phyloP scores from a whole-genome alignment of 2,113 vertebrate species.

The Stegastes partitus region DNA sequence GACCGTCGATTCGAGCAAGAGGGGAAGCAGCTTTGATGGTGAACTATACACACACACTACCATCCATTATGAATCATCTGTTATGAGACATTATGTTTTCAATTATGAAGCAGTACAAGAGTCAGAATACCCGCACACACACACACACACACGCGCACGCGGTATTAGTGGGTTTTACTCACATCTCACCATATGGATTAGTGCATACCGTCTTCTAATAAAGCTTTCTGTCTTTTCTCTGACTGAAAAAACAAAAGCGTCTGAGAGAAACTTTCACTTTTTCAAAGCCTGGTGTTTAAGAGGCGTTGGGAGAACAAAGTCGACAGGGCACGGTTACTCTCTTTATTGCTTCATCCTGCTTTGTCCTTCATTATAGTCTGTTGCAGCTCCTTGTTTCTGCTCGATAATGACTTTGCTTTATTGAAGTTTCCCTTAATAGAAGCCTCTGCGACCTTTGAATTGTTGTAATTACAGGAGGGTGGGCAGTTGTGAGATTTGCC shows the following conservation, averaged over 20 bases:
- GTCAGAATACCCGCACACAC: slow-evolving; percentile 4
- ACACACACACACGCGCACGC: neutral
- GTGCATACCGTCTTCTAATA: slow-evolving; percentile 24
- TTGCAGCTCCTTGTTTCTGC: slow-evolving; percentile 53
- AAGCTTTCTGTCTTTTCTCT: slow-evolving; percentile 59
- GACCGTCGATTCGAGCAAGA: slow-evolving; percentile 29
- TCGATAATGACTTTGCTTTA: slow-evolving; percentile 61
- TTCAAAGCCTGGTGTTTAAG: slow-evolving; percentile 47
- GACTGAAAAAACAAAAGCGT: slow-evolving; percentile 12
- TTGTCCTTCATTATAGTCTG: slow-evolving; percentile 63
- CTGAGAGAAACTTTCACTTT: slow-evolving; percentile 43
- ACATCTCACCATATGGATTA: slow-evolving; percentile 49
- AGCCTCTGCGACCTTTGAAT: slow-evolving; percentile 50
- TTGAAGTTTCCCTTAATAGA: slow-evolving; percentile 61
- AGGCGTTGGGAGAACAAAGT: slow-evolving; percentile 59
- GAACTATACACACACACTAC: slow-evolving; percentile 39
- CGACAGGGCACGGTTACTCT: slow-evolving; percentile 26
- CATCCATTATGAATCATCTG: slow-evolving; percentile 9
- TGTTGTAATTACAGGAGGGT: slow-evolving; percentile 52
- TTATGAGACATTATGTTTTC: slow-evolving; percentile 15
- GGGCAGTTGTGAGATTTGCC: slow-evolving; percentile 47
- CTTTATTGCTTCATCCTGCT: slow-evolving; percentile 53
- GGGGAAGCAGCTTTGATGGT: slow-evolving; percentile 43
- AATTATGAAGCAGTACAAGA: neutral
- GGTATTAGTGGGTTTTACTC: slow-evolving; percentile 11